Evolutionary conservation across 1,140 invertebrate species (phyloP), one percentile per base, ranked within the genome.

Genomic region (Lethrus apterus): DNA sequence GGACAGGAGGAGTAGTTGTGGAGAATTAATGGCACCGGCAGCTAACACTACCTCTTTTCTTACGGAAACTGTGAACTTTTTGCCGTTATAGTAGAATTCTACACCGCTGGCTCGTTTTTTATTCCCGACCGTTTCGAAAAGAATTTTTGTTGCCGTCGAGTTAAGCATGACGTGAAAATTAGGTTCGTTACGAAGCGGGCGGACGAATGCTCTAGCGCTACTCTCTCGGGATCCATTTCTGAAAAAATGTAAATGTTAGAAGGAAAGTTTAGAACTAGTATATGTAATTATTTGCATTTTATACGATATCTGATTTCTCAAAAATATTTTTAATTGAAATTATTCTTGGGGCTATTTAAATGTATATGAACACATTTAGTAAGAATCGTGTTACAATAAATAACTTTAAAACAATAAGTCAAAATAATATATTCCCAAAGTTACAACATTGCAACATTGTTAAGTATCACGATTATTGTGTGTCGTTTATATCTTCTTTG

Each of bases 161-260:
- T 84, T 81, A 0, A 84, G 51, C 46, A 75, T 58, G 0, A 89
- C 69, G 50, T 85, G 73, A 1, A 93, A 68, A 65, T 93, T 93
- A 2, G 65, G 59, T 13, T 80, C 66, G 48, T 76, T 54, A 15
- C 74, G 61, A 26, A 68, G 63, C 2, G 83, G 81, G 24, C 74
- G 56, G 0, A 88, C 58, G 59, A 78, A 87, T 0, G 80, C 79
- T 47, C 72, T 67, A 2, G 80, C 70, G 11, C 75, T 75, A 57
- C 77, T 84, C 52, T 80, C 73, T 30, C 85, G 66, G 2, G 76
- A 74, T 1, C 85, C 84, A 46, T 80, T 62, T 36, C 77, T 70
- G 23, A 46, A 77, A 53, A 44, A 18, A 17, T 4, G 14, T 26
- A 26, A 7, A 26, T 7, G 24, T 7, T 26, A n/a, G 24, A 26